phyloP scores from a whole-genome alignment of 1,140 invertebrate genomes.

The Bathynomus jamesi region DNA sequence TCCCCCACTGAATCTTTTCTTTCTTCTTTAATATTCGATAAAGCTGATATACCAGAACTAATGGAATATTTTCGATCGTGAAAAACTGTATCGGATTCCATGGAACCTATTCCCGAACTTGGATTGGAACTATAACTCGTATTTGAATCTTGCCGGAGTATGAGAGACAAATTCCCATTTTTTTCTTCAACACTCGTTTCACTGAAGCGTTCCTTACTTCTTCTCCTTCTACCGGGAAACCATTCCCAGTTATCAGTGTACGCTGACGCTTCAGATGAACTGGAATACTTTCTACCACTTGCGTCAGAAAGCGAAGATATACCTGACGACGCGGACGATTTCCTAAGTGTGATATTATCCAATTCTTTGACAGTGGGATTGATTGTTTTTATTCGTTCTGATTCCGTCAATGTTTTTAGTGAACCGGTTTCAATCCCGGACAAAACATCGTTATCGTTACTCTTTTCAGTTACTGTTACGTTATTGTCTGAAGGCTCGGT shows the following conservation, averaged over 20 bases:
- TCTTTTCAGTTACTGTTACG: no score
- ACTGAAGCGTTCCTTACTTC: not conserved
- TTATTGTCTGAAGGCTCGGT: no score
- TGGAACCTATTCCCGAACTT: constrained; percentile 25
- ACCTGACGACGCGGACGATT: constrained; percentile 28
- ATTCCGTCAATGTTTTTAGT: no score
- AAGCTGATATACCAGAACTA: constrained; percentile 27
- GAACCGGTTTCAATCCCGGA: no score
- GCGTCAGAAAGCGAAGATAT: constrained; percentile 29
- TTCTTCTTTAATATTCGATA: constrained; percentile 31
- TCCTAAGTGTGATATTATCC: constrained; percentile 5
- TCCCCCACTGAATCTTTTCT: constrained; percentile 10
- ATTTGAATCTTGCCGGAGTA: constrained; percentile 12
- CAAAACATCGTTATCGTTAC: no score
- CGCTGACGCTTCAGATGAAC: constrained; percentile 7
- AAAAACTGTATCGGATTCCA: constrained; percentile 2
- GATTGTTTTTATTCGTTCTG: no score
- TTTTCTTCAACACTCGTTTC: not conserved
- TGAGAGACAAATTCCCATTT: not conserved
- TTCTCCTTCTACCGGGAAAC: constrained; percentile 33
- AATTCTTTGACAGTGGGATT: no score
- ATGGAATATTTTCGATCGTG: constrained; percentile 20
- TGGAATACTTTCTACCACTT: constrained; percentile 28
- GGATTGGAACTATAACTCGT: constrained; percentile 11
- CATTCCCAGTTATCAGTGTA: constrained; percentile 34